Percentiles rank a stretch among this genome's conserved stretches.
Evolutionary conservation across 2,797 vertebrate genomes (phyloP).

Genomic region (Protonibea diacanthus): DNA sequence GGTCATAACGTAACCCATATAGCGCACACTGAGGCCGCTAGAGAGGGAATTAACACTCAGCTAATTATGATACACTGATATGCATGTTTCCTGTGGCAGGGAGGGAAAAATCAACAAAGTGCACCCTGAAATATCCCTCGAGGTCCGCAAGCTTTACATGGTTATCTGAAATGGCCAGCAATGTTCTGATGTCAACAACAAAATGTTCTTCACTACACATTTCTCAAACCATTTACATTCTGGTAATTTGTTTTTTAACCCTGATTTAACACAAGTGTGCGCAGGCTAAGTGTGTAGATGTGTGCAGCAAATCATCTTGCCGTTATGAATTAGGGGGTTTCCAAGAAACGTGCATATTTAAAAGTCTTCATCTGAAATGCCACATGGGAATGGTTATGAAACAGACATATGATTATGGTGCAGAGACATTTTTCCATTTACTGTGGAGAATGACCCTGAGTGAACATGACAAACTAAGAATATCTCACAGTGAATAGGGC

Average conservation of each 20-base stretch:
- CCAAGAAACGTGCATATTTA: not conserved
- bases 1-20: constrained; percentile 19
- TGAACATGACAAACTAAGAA: constrained; percentile 1
- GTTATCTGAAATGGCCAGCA: constrained; percentile 36
- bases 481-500: not conserved
- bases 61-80: constrained; percentile 76
- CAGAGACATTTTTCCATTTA: constrained; percentile 20
- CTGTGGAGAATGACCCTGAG: not conserved
- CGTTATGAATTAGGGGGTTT: not conserved
- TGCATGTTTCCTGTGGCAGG: constrained; percentile 48
- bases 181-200: constrained; percentile 13
- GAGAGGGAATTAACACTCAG: constrained; percentile 51
- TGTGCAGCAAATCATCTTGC: not conserved
- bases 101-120: constrained; percentile 35
- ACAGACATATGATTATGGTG: constrained; percentile 11
- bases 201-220: not conserved
- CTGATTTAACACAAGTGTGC: constrained; percentile 7
- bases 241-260: not conserved
- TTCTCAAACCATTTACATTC: not conserved
- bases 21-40: constrained; percentile 36
- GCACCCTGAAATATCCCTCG: constrained; percentile 26
- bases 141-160: constrained; percentile 10
- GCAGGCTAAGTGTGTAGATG: constrained; percentile 44
- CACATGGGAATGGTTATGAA: constrained; percentile 25
- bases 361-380: not conserved